Percentiles rank a stretch among this genome's conserved stretches.
Conservation (phyloP, 2,797 vertebrate species). For the Schizopygopsis malacanthus region DNA sequence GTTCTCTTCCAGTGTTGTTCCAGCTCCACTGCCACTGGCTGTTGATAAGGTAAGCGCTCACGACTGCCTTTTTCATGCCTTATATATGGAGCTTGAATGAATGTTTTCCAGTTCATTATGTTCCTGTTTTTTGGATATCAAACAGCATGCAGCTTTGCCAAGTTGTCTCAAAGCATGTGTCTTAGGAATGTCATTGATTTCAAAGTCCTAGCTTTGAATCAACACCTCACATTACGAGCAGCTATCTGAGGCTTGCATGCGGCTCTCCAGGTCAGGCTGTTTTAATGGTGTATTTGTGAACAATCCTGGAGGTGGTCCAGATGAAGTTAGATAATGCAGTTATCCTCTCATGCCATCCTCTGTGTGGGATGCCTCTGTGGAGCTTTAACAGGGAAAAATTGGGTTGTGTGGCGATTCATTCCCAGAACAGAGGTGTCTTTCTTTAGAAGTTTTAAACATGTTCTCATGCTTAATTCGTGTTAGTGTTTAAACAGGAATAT, state of each 20-base stretch:
- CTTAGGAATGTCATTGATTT: constrained; percentile 15
- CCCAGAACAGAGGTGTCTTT: constrained; percentile 39
- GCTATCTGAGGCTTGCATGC: constrained; percentile 14
- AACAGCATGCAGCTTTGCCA: background rate
- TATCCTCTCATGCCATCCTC: constrained; percentile 2
- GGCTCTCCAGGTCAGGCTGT: background rate
- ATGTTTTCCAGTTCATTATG: constrained; percentile 11
- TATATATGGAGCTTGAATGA: background rate
- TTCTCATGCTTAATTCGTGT: constrained; percentile 48
- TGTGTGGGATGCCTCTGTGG: constrained; percentile 23
- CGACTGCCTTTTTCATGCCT: background rate
- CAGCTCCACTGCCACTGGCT: constrained; percentile 94
- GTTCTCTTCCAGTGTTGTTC: constrained; percentile 89
- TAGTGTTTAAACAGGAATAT: constrained; percentile 41
- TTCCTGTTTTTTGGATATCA: background rate
- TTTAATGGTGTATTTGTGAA: constrained; percentile 13
- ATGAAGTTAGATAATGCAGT: constrained; percentile 41
- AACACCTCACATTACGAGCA: background rate
- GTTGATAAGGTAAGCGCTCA: constrained; percentile 93
- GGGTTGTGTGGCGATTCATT: background rate
- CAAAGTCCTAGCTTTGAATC: constrained; percentile 18
- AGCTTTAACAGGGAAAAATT: constrained; percentile 14
- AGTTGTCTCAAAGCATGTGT: background rate
- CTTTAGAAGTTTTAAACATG: constrained; percentile 34
- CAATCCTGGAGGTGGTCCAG: constrained; percentile 26